These are phyloP conservation scores for Ischnura elegans DNA, from an alignment of 2,888 invertebrate species.

Conservation along the genomic window DNA sequence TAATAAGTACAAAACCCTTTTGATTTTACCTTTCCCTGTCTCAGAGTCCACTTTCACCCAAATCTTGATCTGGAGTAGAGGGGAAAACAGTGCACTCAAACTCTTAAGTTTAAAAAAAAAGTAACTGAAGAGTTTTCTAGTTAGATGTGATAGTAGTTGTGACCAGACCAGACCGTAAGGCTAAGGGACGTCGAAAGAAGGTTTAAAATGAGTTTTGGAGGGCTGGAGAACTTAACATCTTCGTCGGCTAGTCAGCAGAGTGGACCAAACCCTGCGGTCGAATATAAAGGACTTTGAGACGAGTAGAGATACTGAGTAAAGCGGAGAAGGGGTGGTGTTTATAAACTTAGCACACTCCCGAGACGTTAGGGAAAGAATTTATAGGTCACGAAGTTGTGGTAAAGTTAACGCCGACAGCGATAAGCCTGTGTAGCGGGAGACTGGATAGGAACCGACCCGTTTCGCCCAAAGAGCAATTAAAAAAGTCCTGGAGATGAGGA, in stretches of 20 bases:
- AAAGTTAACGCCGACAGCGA: neutral
- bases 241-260: neutral
- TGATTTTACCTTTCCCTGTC: too few species aligned
- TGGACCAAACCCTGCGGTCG: neutral
- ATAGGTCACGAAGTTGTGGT: conserved; percentile 21
- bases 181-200: neutral
- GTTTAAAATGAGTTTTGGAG: neutral
- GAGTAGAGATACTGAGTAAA: neutral
- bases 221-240: neutral
- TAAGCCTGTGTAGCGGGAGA: neutral
- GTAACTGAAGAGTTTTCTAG: too few species aligned
- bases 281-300: neutral
- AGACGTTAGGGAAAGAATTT: neutral
- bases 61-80: too few species aligned
- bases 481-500: neutral
- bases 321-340: neutral
- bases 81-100: too few species aligned
- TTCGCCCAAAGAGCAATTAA: neutral
- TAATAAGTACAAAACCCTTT: too few species aligned
- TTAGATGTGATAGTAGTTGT: too few species aligned
- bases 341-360: neutral
- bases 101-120: too few species aligned
- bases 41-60: too few species aligned
- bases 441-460: neutral
- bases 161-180: neutral